phyloP scores from a whole-genome alignment of 2,113 vertebrate species.

The Esox niger region DNA sequence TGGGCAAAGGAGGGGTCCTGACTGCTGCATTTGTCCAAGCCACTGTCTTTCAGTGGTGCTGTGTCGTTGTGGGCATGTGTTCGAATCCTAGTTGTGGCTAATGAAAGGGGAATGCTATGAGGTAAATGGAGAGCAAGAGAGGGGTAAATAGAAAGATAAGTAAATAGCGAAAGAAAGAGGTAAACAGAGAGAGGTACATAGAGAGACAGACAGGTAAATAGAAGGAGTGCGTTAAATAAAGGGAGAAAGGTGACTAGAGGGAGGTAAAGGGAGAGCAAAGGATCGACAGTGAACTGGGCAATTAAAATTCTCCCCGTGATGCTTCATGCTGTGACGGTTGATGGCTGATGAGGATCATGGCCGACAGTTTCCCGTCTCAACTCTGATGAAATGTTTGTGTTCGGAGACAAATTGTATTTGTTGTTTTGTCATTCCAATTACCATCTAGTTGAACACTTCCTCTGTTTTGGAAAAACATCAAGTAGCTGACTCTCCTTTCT shows the following conservation, averaged over 20 bases:
- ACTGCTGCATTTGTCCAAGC: no score
- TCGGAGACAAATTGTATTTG: constrained; percentile 42
- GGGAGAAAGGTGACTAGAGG: background rate
- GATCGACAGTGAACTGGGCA: constrained; percentile 1
- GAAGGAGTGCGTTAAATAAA: background rate
- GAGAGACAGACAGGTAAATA: constrained; percentile 1
- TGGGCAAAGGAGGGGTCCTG: no score
- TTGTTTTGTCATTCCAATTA: constrained; percentile 50
- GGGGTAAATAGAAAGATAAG: background rate
- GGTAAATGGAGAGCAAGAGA: background rate
- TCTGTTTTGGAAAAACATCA: constrained; percentile 30
- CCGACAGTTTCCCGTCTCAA: constrained; percentile 26
- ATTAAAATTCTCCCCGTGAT: constrained; percentile 21
- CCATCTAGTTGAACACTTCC: constrained; percentile 13
- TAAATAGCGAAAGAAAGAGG: background rate
- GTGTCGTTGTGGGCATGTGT: no score
- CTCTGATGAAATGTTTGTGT: constrained; percentile 45
- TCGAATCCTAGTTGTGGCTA: background rate
- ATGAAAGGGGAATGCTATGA: background rate
- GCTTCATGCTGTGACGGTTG: constrained; percentile 19
- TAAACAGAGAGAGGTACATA: background rate
- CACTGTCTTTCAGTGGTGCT: no score
- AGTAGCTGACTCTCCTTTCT: background rate
- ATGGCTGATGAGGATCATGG: constrained; percentile 25
- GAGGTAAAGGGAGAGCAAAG: no score